Evolutionary conservation across 2,888 invertebrate species (phyloP).

Genomic region (Cephus runcator): DNA sequence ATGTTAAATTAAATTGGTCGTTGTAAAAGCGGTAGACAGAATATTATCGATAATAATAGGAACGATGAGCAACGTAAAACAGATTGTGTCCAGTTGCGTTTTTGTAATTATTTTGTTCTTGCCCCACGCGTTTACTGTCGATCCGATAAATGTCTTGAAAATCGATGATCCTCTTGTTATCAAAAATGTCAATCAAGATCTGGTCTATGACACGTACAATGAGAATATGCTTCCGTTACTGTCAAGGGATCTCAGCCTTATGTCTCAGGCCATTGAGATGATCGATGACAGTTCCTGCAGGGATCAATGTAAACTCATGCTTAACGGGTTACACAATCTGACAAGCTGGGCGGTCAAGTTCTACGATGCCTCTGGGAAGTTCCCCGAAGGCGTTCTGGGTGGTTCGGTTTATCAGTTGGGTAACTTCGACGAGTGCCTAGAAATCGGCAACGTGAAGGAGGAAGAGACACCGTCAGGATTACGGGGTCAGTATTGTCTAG

Average conservation of each 20-base stretch:
- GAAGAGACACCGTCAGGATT: constrained; percentile 39
- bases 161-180: constrained; percentile 8
- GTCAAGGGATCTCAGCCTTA: constrained; percentile 34
- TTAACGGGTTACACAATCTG: constrained; percentile 38
- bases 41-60: neutral
- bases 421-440: constrained; percentile 77
- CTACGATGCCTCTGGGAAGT: constrained; percentile 79
- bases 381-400: constrained; percentile 74
- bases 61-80: neutral
- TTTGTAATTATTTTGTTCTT: neutral
- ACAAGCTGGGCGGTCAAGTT: constrained; percentile 60
- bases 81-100: neutral
- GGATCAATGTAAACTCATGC: constrained; percentile 39
- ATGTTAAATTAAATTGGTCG: neutral
- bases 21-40: neutral
- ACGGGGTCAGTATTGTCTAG: constrained; percentile 48
- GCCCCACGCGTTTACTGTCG: constrained; percentile 1
- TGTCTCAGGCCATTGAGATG: constrained; percentile 35
- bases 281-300: constrained; percentile 41
- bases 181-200: constrained; percentile 4
- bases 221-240: constrained; percentile 37
- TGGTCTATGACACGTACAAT: constrained; percentile 26
- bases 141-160: constrained; percentile 22
- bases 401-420: constrained; percentile 78
- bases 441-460: constrained; percentile 36